Percentiles rank a stretch among this genome's conserved stretches.
Evolutionary conservation across 1,140 invertebrate species (phyloP).

Genomic region (Drosophila sp.): DNA sequence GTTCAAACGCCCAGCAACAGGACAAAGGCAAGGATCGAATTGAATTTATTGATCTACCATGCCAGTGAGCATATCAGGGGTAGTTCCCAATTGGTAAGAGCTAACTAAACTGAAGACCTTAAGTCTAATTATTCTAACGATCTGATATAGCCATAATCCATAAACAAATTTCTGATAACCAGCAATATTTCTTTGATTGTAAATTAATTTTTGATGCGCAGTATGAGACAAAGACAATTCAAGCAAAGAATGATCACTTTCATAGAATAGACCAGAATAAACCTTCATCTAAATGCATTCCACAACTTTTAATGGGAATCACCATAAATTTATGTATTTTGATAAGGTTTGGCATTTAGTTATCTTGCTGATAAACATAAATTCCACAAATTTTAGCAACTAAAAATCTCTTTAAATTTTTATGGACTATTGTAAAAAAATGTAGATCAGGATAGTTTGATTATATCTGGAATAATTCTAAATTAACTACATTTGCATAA

Average conservation of each 20-base stretch:
- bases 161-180: not conserved
- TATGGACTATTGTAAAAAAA: not conserved
- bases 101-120: too few relatives aligned
- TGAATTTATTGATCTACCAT: not conserved
- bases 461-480: too few relatives aligned
- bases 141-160: not conserved
- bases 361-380: not conserved
- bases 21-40: conserved; percentile 17
- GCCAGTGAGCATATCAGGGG: too few relatives aligned
- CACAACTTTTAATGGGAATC: not conserved
- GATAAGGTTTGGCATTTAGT: not conserved
- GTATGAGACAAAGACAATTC: not conserved
- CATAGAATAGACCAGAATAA: too few relatives aligned
- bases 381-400: not conserved
- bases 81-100: too few relatives aligned
- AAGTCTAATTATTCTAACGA: too few relatives aligned
- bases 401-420: not conserved
- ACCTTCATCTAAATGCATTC: too few relatives aligned
- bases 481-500: too few relatives aligned
- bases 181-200: not conserved
- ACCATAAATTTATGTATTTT: not conserved
- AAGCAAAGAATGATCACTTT: not conserved
- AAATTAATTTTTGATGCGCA: not conserved
- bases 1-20: conserved; percentile 34
- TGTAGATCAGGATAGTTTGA: too few relatives aligned